These are phyloP conservation scores for Chelmon rostratus DNA, from an alignment of 2,797 vertebrate species.

Conservation along the genomic window DNA sequence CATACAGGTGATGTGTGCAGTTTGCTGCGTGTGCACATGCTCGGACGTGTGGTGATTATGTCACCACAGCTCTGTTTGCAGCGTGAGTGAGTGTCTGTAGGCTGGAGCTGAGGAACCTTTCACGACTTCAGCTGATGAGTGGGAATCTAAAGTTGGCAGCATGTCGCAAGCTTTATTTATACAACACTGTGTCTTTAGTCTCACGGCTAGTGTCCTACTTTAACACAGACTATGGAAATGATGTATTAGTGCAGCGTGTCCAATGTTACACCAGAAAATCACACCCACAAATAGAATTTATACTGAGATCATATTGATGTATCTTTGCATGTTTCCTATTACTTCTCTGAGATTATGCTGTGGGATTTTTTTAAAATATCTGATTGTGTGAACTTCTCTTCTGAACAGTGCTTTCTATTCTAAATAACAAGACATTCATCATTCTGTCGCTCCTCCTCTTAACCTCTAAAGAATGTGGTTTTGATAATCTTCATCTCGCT, in stretches of 20 bases:
- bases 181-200: constrained; percentile 50
- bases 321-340: constrained; percentile 21
- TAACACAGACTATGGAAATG: constrained; percentile 39
- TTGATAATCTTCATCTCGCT: constrained; percentile 48
- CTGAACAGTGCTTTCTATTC: constrained; percentile 14
- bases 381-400: constrained; percentile 24
- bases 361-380: constrained; percentile 1
- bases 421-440: constrained; percentile 45
- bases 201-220: constrained; percentile 58
- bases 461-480: constrained; percentile 36
- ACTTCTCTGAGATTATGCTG: not conserved
- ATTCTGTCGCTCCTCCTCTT: constrained; percentile 33
- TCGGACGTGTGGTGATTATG: constrained; percentile 48
- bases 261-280: constrained; percentile 6
- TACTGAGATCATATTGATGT: not conserved
- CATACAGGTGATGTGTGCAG: constrained; percentile 60
- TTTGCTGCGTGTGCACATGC: constrained; percentile 28
- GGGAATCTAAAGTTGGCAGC: constrained; percentile 62
- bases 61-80: constrained; percentile 64
- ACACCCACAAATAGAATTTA: constrained; percentile 7
- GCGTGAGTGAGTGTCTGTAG: constrained; percentile 60
- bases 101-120: constrained; percentile 70
- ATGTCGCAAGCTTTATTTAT: constrained; percentile 64
- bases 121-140: constrained; percentile 71
- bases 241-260: constrained; percentile 29